Percentiles rank a stretch among this genome's conserved stretches.
phyloP scores from a whole-genome alignment of 64 coral and sea anemone genomes.

The Montipora foliosa region DNA sequence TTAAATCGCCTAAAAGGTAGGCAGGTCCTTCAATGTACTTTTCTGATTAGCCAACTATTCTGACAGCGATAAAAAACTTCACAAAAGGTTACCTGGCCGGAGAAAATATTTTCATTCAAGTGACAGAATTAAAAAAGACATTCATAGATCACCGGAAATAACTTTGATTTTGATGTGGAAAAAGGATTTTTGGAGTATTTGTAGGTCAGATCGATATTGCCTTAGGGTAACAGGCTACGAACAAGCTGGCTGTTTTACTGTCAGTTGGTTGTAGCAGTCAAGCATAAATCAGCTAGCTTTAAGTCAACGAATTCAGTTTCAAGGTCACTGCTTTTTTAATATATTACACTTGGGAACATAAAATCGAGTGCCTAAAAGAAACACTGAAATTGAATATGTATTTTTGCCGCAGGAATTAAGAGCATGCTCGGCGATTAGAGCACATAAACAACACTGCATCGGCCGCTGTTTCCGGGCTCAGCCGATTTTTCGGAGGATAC shows the following conservation, averaged over 20 bases:
- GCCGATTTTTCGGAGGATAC: background rate
- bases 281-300: background rate
- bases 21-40: background rate
- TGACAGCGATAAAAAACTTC: slow-evolving; percentile 11
- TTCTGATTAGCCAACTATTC: background rate
- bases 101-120: background rate
- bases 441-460: background rate
- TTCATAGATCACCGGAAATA: background rate
- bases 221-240: slow-evolving; percentile 1
- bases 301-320: background rate
- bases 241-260: background rate
- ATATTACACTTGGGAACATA: background rate
- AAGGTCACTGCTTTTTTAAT: too few species aligned
- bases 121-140: background rate
- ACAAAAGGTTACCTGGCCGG: background rate
- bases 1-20: background rate
- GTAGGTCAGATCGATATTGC: background rate
- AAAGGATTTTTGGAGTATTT: background rate
- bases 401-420: slow-evolving; percentile 1
- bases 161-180: background rate
- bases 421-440: background rate
- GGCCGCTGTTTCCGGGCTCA: background rate
- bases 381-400: background rate
- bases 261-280: background rate
- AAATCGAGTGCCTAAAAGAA: background rate